Conservation (phyloP, 2,797 vertebrate species). For the Simalia tracyae region DNA sequence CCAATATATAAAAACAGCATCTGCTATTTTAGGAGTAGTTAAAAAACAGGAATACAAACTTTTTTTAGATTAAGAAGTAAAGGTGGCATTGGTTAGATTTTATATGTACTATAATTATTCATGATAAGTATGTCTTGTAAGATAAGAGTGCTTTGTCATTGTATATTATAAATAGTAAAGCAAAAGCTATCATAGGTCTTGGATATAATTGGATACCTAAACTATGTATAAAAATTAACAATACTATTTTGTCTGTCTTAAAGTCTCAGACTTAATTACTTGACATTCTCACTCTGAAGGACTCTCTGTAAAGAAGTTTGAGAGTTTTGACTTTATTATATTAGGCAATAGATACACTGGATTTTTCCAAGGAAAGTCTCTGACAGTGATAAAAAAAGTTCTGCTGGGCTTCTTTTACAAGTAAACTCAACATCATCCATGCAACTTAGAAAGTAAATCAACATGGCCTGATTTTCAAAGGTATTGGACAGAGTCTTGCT, state of each 20-base stretch:
- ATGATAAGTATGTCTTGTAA: constrained; percentile 29
- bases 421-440: background rate
- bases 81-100: background rate
- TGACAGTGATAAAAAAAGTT: background rate
- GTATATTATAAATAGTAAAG: background rate
- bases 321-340: background rate
- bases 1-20: background rate
- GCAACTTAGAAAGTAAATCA: background rate
- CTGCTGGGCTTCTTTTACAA: background rate
- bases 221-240: background rate
- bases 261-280: background rate
- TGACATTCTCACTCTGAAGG: background rate
- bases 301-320: background rate
- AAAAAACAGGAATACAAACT: constrained; percentile 40
- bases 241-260: background rate
- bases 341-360: background rate
- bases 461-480: constrained; percentile 2
- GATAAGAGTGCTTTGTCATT: background rate
- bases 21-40: constrained; percentile 1
- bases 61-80: constrained; percentile 9
- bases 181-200: background rate
- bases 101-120: background rate
- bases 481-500: accelerated
- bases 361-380: background rate
- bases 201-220: background rate